These are phyloP conservation scores for Caerostris darwini DNA, from an alignment of 1,140 invertebrate species.

Conservation along the genomic window DNA sequence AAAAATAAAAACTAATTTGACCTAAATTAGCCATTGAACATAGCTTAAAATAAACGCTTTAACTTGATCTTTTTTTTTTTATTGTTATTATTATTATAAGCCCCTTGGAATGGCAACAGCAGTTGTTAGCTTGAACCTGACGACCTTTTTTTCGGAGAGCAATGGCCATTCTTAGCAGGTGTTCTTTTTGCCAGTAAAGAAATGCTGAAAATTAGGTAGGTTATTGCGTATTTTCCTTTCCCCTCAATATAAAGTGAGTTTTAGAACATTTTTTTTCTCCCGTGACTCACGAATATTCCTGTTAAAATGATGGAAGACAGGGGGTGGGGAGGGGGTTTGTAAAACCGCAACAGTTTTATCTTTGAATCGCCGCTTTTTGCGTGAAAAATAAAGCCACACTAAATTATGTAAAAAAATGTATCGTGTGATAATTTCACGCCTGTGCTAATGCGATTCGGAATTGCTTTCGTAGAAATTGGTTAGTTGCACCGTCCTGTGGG, in stretches of 20 bases:
- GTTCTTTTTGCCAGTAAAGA: neutral
- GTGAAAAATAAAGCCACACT: neutral
- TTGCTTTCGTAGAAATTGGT: neutral
- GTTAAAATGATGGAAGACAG: neutral
- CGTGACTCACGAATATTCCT: slow-evolving; percentile 46
- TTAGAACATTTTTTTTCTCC: neutral
- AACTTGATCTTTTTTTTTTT: no score
- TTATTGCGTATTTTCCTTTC: neutral
- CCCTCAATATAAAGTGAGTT: neutral
- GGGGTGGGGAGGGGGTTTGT: neutral
- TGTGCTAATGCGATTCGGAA: neutral
- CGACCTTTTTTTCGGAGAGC: slow-evolving; percentile 43
- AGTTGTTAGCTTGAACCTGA: slow-evolving; percentile 43
- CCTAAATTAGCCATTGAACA: no score
- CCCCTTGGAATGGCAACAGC: neutral
- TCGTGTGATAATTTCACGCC: neutral
- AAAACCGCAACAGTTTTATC: neutral
- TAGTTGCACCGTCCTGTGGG: neutral
- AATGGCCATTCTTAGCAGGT: slow-evolving; percentile 49
- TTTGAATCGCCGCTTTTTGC: neutral
- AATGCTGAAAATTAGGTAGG: slow-evolving; percentile 45
- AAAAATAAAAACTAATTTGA: no score
- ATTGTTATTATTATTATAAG: neutral
- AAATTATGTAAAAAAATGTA: neutral
- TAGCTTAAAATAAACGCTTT: no score